A percentile compares a stretch with the other conserved stretches of the same genome.
Conservation (phyloP, 1,140 invertebrate genomes). For the Chironomus striatipennis region DNA sequence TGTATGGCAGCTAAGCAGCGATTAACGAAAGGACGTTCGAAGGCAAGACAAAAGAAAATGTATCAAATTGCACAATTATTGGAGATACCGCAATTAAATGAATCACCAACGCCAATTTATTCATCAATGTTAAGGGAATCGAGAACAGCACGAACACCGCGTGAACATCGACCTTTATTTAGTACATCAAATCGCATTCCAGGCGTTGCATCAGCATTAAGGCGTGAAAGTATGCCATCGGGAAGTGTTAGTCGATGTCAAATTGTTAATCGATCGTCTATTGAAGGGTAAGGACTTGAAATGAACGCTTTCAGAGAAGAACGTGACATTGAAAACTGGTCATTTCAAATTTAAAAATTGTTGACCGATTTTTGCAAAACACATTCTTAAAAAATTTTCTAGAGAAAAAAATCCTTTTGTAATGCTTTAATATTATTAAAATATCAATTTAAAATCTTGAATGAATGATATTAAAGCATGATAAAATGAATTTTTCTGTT, state of each 20-base stretch:
- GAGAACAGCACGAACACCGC: slow-evolving; percentile 37
- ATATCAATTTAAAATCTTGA: too few species aligned
- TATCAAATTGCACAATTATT: slow-evolving; percentile 85
- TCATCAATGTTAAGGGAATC: slow-evolving; percentile 35
- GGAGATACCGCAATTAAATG: slow-evolving; percentile 62
- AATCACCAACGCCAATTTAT: slow-evolving; percentile 40
- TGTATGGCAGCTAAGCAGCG: slow-evolving; percentile 91
- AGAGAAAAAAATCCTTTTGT: too few species aligned
- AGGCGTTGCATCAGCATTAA: slow-evolving; percentile 57
- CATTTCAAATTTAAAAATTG: too few species aligned
- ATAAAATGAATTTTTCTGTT: slow-evolving; percentile 17
- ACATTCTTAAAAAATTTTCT: too few species aligned
- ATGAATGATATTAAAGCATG: too few species aligned
- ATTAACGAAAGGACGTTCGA: slow-evolving; percentile 79
- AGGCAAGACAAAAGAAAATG: slow-evolving; percentile 93
- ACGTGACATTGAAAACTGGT: too few species aligned
- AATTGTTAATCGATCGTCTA: slow-evolving; percentile 36
- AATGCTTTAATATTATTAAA: too few species aligned
- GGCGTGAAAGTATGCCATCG: slow-evolving; percentile 42
- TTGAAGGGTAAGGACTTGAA: slow-evolving; percentile 34
- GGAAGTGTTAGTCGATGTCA: slow-evolving; percentile 36
- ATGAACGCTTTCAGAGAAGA: too few species aligned
- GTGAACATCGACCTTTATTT: slow-evolving; percentile 48
- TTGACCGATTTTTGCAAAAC: too few species aligned
- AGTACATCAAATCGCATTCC: slow-evolving; percentile 51